These are phyloP conservation scores for Stylophora pistillata DNA, from an alignment of 64 coral and sea anemone genomes.

Conservation along the genomic window DNA sequence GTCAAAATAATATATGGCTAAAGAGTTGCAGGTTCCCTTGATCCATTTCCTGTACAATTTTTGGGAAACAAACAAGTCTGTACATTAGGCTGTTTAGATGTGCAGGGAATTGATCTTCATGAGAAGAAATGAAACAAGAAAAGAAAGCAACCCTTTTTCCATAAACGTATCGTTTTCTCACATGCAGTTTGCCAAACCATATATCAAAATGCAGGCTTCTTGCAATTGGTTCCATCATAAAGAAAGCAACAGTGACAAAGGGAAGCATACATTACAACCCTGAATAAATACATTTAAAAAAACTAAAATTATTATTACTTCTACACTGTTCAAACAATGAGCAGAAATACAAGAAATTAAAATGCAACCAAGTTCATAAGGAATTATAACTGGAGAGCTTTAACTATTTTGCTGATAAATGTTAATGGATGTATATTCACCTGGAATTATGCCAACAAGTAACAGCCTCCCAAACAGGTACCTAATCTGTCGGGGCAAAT, in stretches of 20 bases:
- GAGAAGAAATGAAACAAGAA: constrained; percentile 28
- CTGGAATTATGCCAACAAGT: constrained; percentile 60
- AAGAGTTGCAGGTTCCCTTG: constrained; percentile 29
- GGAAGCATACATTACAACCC: constrained; percentile 15
- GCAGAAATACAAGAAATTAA: not conserved
- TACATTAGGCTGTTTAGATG: constrained; percentile 22
- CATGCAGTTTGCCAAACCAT: constrained; percentile 13
- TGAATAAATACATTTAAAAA: constrained; percentile 1
- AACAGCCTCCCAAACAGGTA: constrained; percentile 45
- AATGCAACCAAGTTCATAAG: constrained; percentile 13
- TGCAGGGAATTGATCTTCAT: not conserved
- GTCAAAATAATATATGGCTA: constrained; percentile 55
- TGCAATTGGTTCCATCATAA: constrained; percentile 31
- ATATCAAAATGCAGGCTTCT: not conserved
- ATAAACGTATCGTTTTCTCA: constrained; percentile 4
- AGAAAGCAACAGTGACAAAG: constrained; percentile 15
- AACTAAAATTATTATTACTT: too few species aligned
- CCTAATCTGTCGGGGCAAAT: constrained; percentile 30
- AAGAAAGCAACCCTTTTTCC: not conserved
- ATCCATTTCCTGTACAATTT: constrained; percentile 34
- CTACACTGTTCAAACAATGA: not conserved
- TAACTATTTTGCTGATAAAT: constrained; percentile 32
- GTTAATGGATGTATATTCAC: not conserved
- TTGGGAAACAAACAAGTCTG: constrained; percentile 20
- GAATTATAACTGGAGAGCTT: constrained; percentile 16